phyloP scores from a whole-genome alignment of 2,113 vertebrate species.

The Phyllopteryx taeniolatus region DNA sequence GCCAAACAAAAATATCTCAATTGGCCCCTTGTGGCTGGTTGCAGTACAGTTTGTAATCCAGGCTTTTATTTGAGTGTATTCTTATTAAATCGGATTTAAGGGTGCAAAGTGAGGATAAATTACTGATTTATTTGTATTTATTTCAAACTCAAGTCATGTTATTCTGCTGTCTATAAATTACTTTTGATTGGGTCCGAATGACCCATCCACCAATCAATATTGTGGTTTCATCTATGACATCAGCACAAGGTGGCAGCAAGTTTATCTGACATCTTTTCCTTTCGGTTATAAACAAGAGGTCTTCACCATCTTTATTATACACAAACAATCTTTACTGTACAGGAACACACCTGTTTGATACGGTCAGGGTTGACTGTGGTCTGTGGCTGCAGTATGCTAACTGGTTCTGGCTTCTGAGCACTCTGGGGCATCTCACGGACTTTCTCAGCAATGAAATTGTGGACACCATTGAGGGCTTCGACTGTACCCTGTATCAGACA shows the following conservation, averaged over 20 bases:
- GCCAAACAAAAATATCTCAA: constrained; percentile 1
- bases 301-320: neutral
- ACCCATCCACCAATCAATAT: neutral
- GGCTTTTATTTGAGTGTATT: neutral
- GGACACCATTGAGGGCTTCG: constrained; percentile 96
- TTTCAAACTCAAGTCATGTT: neutral
- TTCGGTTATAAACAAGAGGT: neutral
- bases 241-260: neutral
- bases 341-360: constrained; percentile 94
- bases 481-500: constrained; percentile 99
- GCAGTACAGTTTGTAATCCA: neutral
- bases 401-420: constrained; percentile 96
- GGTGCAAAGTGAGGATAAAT: neutral
- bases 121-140: too few relatives aligned
- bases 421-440: constrained; percentile 99
- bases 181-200: neutral
- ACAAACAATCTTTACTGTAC: neutral
- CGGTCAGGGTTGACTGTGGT: constrained; percentile 98
- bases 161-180: neutral
- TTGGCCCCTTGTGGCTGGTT: neutral
- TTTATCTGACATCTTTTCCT: neutral
- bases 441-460: constrained; percentile 99
- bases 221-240: neutral
- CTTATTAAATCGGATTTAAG: neutral
- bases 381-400: constrained; percentile 98